Evolutionary conservation across 2,888 invertebrate genomes (phyloP), one percentile per base, ranked within the genome.

Genomic region (Helicoverpa assulta): DNA sequence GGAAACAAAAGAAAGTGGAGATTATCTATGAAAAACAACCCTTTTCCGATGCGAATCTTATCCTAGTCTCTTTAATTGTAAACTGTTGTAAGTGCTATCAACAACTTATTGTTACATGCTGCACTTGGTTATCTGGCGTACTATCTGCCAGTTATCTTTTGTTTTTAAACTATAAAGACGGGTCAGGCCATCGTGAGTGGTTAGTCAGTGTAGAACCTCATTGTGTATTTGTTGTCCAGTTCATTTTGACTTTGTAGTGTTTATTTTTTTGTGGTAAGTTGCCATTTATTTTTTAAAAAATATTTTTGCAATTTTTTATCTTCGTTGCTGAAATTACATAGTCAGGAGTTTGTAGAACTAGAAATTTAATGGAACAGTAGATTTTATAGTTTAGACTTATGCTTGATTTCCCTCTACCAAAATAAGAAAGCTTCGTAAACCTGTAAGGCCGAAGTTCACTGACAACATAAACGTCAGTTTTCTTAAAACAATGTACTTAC

Each of bases 81-180:
- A 80, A 70, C n/a, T 59, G 52, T 40, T 78, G 78, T 78, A 55
- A 8, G 0, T n/a, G 47, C 53, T 78, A 78, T 67, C 80, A 26
- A 26, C 0, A 40, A 80, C 59, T 73, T 73, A 66, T 16, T 12
- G 16, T 47, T n/a, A 47, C 47, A 47, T n/a, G 47, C 4, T 47
- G n/a, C 6, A 47, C 16, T 47, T 6, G 5, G 14, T 26, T 65
- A 52, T 7, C 43, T n/a, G 16, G 4, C 19, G 1, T 29, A 51
- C 16, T 1, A 37, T 52, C 37, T 29, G n/a, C 5, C n/a, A 2
- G 16, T 52, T 64, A 57, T 53, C 63, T 56, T 2, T 19, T 56
- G 10, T 40, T 52, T 58, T 66, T 52, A 2, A 66, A 55, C 73
- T 79, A 79, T 73, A 73, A 52, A 54, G 37, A 37, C n/a, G 14